Evolutionary conservation across 1,140 invertebrate genomes (phyloP), one percentile per base, ranked within the genome.

Genomic region (Hyphantria cunea): DNA sequence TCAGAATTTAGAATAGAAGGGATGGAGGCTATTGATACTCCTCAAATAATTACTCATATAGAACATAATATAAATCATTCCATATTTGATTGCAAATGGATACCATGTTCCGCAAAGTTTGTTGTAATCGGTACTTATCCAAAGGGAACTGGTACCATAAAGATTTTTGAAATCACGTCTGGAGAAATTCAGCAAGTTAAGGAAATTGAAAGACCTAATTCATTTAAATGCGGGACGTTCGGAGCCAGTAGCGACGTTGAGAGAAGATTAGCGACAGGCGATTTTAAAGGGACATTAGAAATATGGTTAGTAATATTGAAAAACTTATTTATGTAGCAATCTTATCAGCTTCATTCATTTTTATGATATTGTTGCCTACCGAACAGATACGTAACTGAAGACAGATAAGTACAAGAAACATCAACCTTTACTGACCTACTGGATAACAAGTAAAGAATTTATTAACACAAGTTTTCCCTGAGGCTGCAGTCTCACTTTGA

Each of bases 141-240:
- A 0, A 94, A 94, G 78, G 96, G 96, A 50, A 95, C 94, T 34
- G 98, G 98, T 0, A 93, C 96, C 12, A 88, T 99, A 67, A 95
- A 98, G 91, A 94, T 98, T n/a, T 98, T 95, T 83, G 95, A 97
- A 91, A 92, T 98, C 15, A 93, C 92, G 12, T 93, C 94, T 33
- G 94, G 94, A 11, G 94, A 96, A 76, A 76, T 96, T 10, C 94
- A 94, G 52, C 93, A 95, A 52, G 72, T 97, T 0, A 94, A 95
- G 76, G 93, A 95, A 86, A 93, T 95, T 66, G 95, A 96, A 72
- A 95, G 96, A 74, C 92, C 95, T 44, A 94, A 94, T 70, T 93
- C 96, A n/a, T 95, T 98, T 61, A 98, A 98, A 92, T 98, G 97
- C 91, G 95, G 95, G 14, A 98, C 97, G 8, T 99, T 99, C 90